A percentile compares a stretch with the other conserved stretches of the same genome.
Evolutionary conservation across 2,113 vertebrate species (phyloP).

Genomic region (Oreochromis spilurus): DNA sequence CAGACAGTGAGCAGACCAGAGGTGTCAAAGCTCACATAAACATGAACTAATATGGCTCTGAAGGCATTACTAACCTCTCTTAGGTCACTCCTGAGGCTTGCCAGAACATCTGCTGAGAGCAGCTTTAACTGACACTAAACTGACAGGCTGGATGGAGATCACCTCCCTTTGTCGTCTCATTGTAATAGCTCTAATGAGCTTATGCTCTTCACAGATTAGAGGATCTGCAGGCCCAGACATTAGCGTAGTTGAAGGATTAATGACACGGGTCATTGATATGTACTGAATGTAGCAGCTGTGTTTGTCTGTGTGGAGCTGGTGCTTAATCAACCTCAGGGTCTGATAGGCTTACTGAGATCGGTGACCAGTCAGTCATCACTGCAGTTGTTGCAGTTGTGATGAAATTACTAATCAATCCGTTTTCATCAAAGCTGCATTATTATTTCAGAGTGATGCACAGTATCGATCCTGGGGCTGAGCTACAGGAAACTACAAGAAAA

Average conservation of each 20-base stretch:
- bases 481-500: not conserved
- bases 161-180: not conserved
- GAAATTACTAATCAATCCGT: not conserved
- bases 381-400: not conserved
- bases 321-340: not conserved
- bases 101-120: not conserved
- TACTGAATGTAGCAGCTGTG: not conserved
- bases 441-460: not conserved
- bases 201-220: slow-evolving; percentile 24
- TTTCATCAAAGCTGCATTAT: not conserved
- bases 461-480: not conserved
- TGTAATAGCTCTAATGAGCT: slow-evolving; percentile 22
- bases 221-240: not conserved
- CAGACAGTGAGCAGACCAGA: slow-evolving; percentile 53
- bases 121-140: not conserved
- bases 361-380: not conserved
- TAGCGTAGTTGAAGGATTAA: slow-evolving; percentile 4
- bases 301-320: not conserved
- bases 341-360: not conserved
- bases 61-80: slow-evolving; percentile 5
- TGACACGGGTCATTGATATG: not conserved
- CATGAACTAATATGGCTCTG: slow-evolving; percentile 72
- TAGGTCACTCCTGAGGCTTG: not conserved
- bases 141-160: not conserved
- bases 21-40: slow-evolving; percentile 54